Conservation (phyloP, 2,797 vertebrate genomes). For the Sternotherus odoratus region DNA sequence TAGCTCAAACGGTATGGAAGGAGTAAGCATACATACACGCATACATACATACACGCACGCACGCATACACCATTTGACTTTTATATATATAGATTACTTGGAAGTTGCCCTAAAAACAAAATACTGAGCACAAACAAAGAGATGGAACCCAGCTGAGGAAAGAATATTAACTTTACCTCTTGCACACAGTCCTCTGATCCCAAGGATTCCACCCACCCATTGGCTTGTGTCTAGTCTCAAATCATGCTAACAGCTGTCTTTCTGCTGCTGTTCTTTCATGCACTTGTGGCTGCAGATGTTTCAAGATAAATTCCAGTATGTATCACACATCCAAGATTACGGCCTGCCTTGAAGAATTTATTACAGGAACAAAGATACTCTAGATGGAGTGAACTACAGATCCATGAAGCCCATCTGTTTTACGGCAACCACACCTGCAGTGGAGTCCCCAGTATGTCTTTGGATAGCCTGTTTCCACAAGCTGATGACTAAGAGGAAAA, state of each 20-base stretch:
- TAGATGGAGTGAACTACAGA: neutral
- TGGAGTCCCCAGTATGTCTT: neutral
- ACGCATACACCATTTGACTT: no score
- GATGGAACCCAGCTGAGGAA: neutral
- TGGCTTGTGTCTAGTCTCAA: neutral
- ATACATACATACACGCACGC: no score
- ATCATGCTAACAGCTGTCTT: neutral
- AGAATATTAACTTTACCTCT: slow-evolving; percentile 22
- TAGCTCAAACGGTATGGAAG: no score
- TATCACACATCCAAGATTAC: fast-evolving
- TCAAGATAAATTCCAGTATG: neutral
- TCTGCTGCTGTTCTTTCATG: neutral
- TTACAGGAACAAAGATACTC: neutral
- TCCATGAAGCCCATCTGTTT: neutral
- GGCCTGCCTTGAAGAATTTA: neutral
- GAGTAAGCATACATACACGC: no score
- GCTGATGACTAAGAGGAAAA: neutral
- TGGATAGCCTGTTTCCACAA: neutral
- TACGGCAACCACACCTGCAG: neutral
- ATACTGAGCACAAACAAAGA: neutral
- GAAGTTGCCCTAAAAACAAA: neutral
- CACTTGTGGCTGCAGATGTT: neutral
- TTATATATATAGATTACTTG: no score
- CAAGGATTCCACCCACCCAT: neutral
- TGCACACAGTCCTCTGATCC: slow-evolving; percentile 4